These are phyloP conservation scores for Unio delphinus DNA, from an alignment of 2,888 invertebrate genomes.

Conservation along the genomic window DNA sequence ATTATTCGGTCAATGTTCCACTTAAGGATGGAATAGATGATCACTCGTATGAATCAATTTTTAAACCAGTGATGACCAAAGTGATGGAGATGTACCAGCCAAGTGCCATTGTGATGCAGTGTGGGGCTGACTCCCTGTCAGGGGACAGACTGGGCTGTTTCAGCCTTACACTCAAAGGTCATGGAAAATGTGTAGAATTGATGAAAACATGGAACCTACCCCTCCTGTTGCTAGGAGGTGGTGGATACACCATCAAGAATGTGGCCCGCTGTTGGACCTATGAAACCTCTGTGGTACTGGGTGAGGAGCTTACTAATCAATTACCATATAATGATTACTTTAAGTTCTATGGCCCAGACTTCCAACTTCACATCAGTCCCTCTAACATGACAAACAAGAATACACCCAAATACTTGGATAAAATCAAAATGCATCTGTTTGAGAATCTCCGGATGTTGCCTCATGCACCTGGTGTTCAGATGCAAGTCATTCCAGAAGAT, in stretches of 20 bases:
- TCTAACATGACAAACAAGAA: constrained; percentile 99
- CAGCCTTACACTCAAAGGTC: constrained; percentile 96
- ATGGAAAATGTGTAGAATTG: constrained; percentile 98
- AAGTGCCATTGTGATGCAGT: constrained; percentile 96
- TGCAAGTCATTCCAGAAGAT: constrained; percentile 73
- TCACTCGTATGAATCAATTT: too few relatives aligned
- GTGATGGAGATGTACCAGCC: constrained; percentile 99
- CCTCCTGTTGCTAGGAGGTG: constrained; percentile 96
- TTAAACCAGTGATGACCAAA: constrained; percentile 73
- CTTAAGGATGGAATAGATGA: too few relatives aligned
- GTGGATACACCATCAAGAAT: constrained; percentile 98
- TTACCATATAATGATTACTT: too few relatives aligned
- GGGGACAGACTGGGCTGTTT: constrained; percentile 98
- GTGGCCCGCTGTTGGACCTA: constrained; percentile 99
- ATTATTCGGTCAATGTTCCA: constrained; percentile 93
- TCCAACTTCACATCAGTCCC: constrained; percentile 98
- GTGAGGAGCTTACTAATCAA: constrained; percentile 92
- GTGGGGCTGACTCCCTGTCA: constrained; percentile 98
- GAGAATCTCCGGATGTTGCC: constrained; percentile 98
- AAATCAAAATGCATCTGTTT: constrained; percentile 93
- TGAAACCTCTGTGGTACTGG: constrained; percentile 97
- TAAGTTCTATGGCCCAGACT: constrained; percentile 92
- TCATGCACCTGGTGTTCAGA: constrained; percentile 97
- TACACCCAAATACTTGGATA: constrained; percentile 96
- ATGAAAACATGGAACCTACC: constrained; percentile 98